Percentiles rank a stretch among this genome's conserved stretches.
Conservation (phyloP, 2,888 invertebrate species). For the Agrenia bidenticulata region DNA sequence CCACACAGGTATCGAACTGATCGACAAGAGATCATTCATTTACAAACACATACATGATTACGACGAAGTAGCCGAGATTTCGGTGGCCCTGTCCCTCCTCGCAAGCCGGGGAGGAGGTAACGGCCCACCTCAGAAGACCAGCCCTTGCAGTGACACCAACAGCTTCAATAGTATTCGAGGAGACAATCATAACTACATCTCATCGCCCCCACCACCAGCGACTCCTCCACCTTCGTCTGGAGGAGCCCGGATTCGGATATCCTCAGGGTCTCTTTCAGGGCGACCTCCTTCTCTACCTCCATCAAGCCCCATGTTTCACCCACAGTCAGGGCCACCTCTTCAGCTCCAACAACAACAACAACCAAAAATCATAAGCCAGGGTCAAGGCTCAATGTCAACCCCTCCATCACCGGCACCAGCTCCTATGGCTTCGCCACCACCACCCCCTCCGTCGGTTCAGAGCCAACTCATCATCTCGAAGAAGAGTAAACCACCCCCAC, state of each 20-base stretch:
- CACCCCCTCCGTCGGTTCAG: constrained; percentile 25
- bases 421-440: constrained; percentile 15
- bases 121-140: constrained; percentile 8
- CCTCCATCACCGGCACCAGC: constrained; percentile 4
- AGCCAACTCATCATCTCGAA: constrained; percentile 40
- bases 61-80: constrained; percentile 42
- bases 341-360: constrained; percentile 3
- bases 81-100: constrained; percentile 36
- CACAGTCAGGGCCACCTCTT: background rate
- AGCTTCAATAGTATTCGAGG: constrained; percentile 6
- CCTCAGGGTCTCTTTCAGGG: background rate
- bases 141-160: background rate
- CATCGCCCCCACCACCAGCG: background rate
- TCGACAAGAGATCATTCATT: constrained; percentile 39
- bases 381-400: constrained; percentile 23
- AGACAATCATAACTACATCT: background rate
- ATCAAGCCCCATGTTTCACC: constrained; percentile 5
- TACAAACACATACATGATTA: constrained; percentile 44
- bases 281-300: constrained; percentile 14
- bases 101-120: constrained; percentile 24
- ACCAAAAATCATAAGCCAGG: constrained; percentile 15
- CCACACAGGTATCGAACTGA: constrained; percentile 37
- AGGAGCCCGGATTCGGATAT: background rate
- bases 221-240: background rate
- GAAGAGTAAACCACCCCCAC: constrained; percentile 31